These are phyloP conservation scores for Drosophila kikkawai DNA, from an alignment of 1,140 invertebrate species.

Conservation along the genomic window DNA sequence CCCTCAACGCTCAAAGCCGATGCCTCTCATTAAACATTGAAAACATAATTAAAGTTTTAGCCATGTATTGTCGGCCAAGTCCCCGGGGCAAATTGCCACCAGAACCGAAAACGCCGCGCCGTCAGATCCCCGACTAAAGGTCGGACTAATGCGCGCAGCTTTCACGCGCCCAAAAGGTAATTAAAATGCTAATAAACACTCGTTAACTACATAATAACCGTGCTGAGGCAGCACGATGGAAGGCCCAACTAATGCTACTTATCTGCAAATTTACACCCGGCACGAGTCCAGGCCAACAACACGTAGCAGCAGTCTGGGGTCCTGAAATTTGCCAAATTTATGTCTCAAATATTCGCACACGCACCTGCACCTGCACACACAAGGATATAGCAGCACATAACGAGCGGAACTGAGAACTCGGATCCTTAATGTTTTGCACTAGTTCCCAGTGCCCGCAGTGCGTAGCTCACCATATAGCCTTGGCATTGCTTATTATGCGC, in stretches of 20 bases:
- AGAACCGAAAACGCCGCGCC: background rate
- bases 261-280: slow-evolving; percentile 80
- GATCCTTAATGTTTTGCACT: slow-evolving; percentile 6
- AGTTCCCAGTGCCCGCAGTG: background rate
- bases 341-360: slow-evolving; percentile 73
- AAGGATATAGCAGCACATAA: slow-evolving; percentile 12
- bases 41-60: slow-evolving; percentile 81
- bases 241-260: slow-evolving; percentile 75
- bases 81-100: slow-evolving; percentile 36
- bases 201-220: slow-evolving; percentile 82
- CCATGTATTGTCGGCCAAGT: slow-evolving; percentile 26
- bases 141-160: slow-evolving; percentile 75
- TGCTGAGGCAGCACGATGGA: slow-evolving; percentile 45
- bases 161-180: slow-evolving; percentile 81
- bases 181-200: slow-evolving; percentile 83
- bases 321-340: slow-evolving; percentile 73
- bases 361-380: slow-evolving; percentile 19
- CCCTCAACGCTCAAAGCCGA: slow-evolving; percentile 20
- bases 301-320: slow-evolving; percentile 47
- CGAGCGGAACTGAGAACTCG: slow-evolving; percentile 1
- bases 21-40: slow-evolving; percentile 70
- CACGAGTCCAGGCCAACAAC: slow-evolving; percentile 38
- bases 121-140: slow-evolving; percentile 52
- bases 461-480: slow-evolving; percentile 9
- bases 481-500: slow-evolving; percentile 72